Percentiles rank a stretch among this genome's conserved stretches.
These are phyloP conservation scores for Anser brachyrhynchus DNA, from an alignment of 2,113 vertebrate species.

Conservation along the genomic window DNA sequence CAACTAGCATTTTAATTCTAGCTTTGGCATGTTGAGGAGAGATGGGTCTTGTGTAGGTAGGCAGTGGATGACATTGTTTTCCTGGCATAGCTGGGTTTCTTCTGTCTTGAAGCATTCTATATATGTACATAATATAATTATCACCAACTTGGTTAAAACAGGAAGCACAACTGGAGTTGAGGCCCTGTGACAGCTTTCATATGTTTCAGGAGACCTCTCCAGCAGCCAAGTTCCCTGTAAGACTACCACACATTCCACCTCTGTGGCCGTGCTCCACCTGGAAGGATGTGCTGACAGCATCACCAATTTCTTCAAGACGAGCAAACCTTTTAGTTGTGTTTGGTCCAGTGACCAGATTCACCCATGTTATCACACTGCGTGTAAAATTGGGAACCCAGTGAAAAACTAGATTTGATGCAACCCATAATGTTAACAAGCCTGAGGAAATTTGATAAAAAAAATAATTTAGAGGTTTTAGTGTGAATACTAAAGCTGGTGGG, in stretches of 20 bases:
- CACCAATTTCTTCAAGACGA: neutral
- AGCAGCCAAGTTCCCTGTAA: neutral
- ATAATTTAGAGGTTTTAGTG: neutral
- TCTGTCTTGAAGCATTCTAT: neutral
- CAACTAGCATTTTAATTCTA: neutral
- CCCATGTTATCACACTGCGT: accelerated
- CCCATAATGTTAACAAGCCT: neutral
- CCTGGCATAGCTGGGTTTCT: neutral
- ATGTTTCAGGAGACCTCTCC: neutral
- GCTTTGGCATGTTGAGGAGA: neutral
- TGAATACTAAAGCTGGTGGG: neutral
- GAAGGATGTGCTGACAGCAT: neutral
- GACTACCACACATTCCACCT: neutral
- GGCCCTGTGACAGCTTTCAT: neutral
- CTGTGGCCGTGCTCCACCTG: accelerated
- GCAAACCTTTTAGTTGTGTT: neutral
- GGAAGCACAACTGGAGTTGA: neutral
- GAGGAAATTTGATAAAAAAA: neutral
- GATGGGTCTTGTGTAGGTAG: neutral
- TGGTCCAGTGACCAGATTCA: neutral
- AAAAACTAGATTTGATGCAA: neutral
- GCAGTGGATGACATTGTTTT: neutral
- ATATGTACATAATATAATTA: neutral
- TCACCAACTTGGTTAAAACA: neutral
- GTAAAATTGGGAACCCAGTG: neutral